Evolutionary conservation across 2,113 vertebrate species (phyloP).

Genomic region (Columbina picui): DNA sequence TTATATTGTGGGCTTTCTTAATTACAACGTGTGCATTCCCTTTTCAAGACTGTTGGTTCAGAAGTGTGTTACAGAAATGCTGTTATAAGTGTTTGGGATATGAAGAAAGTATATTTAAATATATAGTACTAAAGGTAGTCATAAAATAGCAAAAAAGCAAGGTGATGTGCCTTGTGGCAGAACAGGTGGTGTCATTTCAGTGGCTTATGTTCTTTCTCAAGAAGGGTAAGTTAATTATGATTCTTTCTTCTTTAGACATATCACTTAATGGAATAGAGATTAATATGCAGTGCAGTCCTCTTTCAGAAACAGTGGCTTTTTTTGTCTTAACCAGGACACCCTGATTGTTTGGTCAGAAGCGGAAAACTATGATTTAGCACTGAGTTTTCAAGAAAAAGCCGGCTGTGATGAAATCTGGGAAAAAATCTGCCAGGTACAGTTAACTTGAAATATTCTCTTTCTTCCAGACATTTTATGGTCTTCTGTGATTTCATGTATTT

Average conservation of each 20-base stretch:
- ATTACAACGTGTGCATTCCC: background rate
- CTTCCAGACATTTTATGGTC: background rate
- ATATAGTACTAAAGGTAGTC: background rate
- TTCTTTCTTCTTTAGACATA: background rate
- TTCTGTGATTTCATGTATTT: background rate
- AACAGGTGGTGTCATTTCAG: background rate
- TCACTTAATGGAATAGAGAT: background rate
- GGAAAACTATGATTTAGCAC: slow-evolving; percentile 96
- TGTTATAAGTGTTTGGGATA: background rate
- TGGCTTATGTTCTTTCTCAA: background rate
- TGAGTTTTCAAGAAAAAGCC: slow-evolving; percentile 99
- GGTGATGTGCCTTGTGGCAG: background rate
- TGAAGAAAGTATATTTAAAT: background rate
- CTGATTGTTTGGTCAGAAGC: slow-evolving; percentile 99
- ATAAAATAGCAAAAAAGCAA: background rate
- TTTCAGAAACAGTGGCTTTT: slow-evolving; percentile 2
- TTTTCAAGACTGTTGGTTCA: background rate
- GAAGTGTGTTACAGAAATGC: background rate
- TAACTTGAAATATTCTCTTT: background rate
- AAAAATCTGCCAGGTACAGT: slow-evolving; percentile 96
- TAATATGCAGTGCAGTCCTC: background rate
- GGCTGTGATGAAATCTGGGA: slow-evolving; percentile 99
- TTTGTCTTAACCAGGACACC: slow-evolving; percentile 84
- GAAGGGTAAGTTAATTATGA: background rate
- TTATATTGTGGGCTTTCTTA: background rate